Evolutionary conservation across 2,888 invertebrate species (phyloP).

Genomic region (Phyllotreta cruciferae): DNA sequence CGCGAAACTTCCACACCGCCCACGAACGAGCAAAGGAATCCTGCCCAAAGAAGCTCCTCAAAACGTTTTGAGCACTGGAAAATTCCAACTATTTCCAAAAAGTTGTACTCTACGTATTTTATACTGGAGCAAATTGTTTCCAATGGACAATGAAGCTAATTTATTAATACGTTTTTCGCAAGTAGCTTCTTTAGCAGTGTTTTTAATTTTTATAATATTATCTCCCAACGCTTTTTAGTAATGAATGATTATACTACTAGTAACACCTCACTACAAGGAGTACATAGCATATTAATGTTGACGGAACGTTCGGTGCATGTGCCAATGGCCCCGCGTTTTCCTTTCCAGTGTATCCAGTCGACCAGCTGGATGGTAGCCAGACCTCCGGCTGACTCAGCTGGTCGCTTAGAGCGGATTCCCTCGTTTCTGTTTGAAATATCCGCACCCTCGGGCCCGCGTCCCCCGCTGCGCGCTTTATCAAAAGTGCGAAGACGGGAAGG

Average conservation of each 20-base stretch:
- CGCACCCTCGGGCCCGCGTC: conserved; percentile 33
- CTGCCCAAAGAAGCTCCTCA: too few relatives aligned
- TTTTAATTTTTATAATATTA: too few relatives aligned
- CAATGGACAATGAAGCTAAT: background rate
- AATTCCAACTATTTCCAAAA: too few relatives aligned
- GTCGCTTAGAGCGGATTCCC: conserved; percentile 40
- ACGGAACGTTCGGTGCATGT: background rate
- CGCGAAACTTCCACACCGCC: too few relatives aligned
- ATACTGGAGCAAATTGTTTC: too few relatives aligned
- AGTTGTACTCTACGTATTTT: too few relatives aligned
- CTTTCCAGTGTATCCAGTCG: background rate
- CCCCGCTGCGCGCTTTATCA: conserved; percentile 36
- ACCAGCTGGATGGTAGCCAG: background rate
- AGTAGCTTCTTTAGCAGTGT: background rate
- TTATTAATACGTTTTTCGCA: background rate
- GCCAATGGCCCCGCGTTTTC: background rate
- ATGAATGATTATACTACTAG: too few relatives aligned
- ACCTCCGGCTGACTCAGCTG: conserved; percentile 23
- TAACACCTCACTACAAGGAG: too few relatives aligned
- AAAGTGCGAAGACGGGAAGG: conserved; percentile 39
- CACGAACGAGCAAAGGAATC: too few relatives aligned
- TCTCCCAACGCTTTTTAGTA: too few relatives aligned
- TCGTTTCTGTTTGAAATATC: conserved; percentile 42
- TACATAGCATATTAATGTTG: too few relatives aligned
- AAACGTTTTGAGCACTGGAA: too few relatives aligned